Conservation (phyloP, 2,888 invertebrate genomes). For the Drosophila ustulata region DNA sequence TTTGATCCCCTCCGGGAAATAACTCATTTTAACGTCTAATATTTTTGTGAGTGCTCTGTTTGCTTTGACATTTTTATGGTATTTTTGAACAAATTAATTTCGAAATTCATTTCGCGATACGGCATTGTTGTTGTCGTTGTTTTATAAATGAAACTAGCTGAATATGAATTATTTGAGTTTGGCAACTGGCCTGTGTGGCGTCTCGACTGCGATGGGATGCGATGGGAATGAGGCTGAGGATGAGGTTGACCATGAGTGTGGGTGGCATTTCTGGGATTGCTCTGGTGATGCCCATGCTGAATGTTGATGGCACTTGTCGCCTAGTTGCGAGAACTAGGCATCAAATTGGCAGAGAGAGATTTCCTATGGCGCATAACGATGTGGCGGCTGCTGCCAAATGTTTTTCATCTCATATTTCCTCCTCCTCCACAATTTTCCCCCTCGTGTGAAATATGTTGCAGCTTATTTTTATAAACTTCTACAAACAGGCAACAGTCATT, state of each 20-base stretch:
- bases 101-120: constrained; percentile 33
- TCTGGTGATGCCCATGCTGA: constrained; percentile 51
- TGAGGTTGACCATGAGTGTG: constrained; percentile 41
- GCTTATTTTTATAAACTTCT: constrained; percentile 78
- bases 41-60: constrained; percentile 28
- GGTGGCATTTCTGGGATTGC: constrained; percentile 64
- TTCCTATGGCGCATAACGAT: constrained; percentile 35
- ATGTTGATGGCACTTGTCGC: constrained; percentile 62
- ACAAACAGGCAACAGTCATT: constrained; percentile 67
- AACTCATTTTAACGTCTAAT: constrained; percentile 41
- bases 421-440: neutral
- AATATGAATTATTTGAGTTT: constrained; percentile 65
- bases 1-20: constrained; percentile 7
- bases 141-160: constrained; percentile 55
- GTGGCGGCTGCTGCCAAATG: constrained; percentile 58
- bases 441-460: constrained; percentile 66
- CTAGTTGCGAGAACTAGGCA: constrained; percentile 55
- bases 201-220: constrained; percentile 20
- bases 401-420: constrained; percentile 15
- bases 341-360: constrained; percentile 63
- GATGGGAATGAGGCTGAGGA: constrained; percentile 1
- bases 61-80: constrained; percentile 55
- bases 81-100: constrained; percentile 60
- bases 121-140: constrained; percentile 43
- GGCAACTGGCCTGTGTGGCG: constrained; percentile 55